Evolutionary conservation across 2,797 vertebrate genomes (phyloP).

Genomic region (Poeciliopsis turneri): DNA sequence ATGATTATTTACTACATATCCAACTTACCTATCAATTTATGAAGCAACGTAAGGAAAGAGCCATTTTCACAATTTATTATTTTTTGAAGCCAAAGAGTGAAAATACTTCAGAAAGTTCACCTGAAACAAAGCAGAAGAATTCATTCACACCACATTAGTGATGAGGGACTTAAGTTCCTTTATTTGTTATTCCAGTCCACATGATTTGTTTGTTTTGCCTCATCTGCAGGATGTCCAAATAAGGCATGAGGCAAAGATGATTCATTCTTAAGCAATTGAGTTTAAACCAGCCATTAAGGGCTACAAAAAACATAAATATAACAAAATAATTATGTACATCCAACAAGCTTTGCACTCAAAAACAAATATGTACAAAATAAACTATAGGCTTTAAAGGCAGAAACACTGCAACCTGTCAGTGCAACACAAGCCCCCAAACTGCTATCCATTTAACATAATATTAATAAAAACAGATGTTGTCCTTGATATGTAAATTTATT

Average conservation of each 20-base stretch:
- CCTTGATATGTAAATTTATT: not conserved
- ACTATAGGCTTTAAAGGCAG: slow-evolving; percentile 36
- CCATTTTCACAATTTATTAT: not conserved
- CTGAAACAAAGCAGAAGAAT: not conserved
- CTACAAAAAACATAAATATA: slow-evolving; percentile 80
- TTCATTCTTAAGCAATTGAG: slow-evolving; percentile 58
- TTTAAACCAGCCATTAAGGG: slow-evolving; percentile 56
- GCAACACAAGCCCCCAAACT: slow-evolving; percentile 47
- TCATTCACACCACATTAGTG: slow-evolving; percentile 14
- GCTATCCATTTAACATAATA: slow-evolving; percentile 2
- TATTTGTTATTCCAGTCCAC: slow-evolving; percentile 47
- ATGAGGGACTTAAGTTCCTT: slow-evolving; percentile 31
- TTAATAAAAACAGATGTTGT: slow-evolving; percentile 29
- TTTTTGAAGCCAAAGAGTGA: not conserved
- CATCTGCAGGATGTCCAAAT: slow-evolving; percentile 57
- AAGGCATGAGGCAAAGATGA: slow-evolving; percentile 67
- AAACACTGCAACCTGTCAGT: slow-evolving; percentile 54
- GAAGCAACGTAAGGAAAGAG: not conserved
- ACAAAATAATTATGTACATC: slow-evolving; percentile 79
- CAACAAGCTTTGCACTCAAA: slow-evolving; percentile 63
- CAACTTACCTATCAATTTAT: not conserved
- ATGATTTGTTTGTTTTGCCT: slow-evolving; percentile 26
- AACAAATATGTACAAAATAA: slow-evolving; percentile 60
- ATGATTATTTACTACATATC: not conserved
- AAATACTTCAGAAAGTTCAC: not conserved